phyloP scores from a whole-genome alignment of 1,140 invertebrate species.

The silkworm (Bombyx mori) region ASM3026992v2 NC_085110.1:15888501-15889000 shows the following conservation, averaged over 20 bases:
- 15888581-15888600: slow-evolving; percentile 19
- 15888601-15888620: no score
- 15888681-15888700: slow-evolving; percentile 31
- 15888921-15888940: no score
- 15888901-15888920: background rate
- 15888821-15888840: background rate
- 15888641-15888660: background rate
- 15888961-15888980: no score
- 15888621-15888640: background rate
- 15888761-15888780: slow-evolving; percentile 1
- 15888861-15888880: background rate
- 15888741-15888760: slow-evolving; percentile 19
- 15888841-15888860: background rate
- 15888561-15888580: slow-evolving; percentile 43
- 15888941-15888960: no score
- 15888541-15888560: slow-evolving; percentile 34
- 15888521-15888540: slow-evolving; percentile 9
- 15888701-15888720: slow-evolving; percentile 44
- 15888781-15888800: background rate
- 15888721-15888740: slow-evolving; percentile 24
- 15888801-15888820: background rate
- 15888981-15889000: no score
- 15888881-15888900: background rate
- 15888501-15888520: no score
- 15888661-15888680: background rate